Conservation (phyloP, 2,888 invertebrate genomes). For the Pyrochroa serraticornis region DNA sequence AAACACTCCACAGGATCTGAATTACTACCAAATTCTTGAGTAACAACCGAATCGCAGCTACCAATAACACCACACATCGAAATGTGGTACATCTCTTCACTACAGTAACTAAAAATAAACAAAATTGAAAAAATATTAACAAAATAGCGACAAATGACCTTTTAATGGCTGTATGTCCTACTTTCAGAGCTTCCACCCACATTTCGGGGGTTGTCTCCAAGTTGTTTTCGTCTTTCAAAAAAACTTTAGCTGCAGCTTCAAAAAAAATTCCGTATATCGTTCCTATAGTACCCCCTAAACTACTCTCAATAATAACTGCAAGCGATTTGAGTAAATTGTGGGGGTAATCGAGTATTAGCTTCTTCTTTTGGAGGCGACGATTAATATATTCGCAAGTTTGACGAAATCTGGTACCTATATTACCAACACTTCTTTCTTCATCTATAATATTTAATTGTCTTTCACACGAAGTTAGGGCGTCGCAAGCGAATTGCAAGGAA, state of each 20-base stretch:
- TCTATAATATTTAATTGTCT: constrained; percentile 71
- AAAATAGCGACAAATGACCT: constrained; percentile 40
- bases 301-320: constrained; percentile 69
- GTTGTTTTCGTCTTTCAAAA: constrained; percentile 52
- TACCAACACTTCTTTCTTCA: constrained; percentile 72
- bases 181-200: constrained; percentile 10
- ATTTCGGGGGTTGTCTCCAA: constrained; percentile 34
- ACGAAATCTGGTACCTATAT: constrained; percentile 66
- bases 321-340: constrained; percentile 50
- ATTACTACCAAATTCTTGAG: constrained; percentile 37
- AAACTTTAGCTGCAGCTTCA: constrained; percentile 65
- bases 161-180: constrained; percentile 53
- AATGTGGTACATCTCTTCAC: constrained; percentile 66
- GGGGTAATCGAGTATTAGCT: constrained; percentile 44
- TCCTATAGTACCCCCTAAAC: constrained; percentile 81
- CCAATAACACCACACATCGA: constrained; percentile 65
- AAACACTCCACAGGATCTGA: constrained; percentile 49
- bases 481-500: constrained; percentile 56
- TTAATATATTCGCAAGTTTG: constrained; percentile 48
- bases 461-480: constrained; percentile 66
- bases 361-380: constrained; percentile 39
- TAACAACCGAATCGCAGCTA: constrained; percentile 42
- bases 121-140: constrained; percentile 13
- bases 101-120: constrained; percentile 62
- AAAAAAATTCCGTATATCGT: constrained; percentile 80